phyloP scores from a whole-genome alignment of 64 coral and sea anemone genomes.

The Pocillopora damicornis region DNA sequence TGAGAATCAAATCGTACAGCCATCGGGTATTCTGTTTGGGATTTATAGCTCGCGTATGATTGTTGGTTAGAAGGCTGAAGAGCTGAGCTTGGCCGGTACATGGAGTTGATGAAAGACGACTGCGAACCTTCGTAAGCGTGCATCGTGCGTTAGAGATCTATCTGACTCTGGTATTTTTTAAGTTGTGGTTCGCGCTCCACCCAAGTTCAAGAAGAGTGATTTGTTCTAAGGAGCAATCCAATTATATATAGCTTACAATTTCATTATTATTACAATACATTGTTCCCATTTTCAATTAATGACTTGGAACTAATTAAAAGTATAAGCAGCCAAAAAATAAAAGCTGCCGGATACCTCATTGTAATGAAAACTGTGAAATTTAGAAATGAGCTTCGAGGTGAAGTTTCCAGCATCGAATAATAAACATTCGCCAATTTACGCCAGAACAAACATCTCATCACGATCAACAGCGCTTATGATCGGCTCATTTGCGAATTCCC shows the following conservation, averaged over 20 bases:
- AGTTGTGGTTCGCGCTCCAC: constrained; percentile 17
- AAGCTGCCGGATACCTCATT: constrained; percentile 65
- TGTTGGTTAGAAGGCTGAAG: constrained; percentile 66
- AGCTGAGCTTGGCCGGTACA: constrained; percentile 74
- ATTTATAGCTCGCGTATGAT: constrained; percentile 69
- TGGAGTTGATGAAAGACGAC: constrained; percentile 79
- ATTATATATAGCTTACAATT: constrained; percentile 83
- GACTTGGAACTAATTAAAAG: constrained; percentile 91
- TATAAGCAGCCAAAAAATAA: constrained; percentile 52
- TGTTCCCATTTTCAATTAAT: constrained; percentile 95
- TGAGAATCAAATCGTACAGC: constrained; percentile 84
- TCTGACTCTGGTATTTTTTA: not conserved
- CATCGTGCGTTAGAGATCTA: constrained; percentile 35
- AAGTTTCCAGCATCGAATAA: constrained; percentile 31
- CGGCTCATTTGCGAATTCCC: constrained; percentile 46
- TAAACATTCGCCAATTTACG: constrained; percentile 39
- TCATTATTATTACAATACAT: constrained; percentile 96
- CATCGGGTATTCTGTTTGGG: constrained; percentile 77
- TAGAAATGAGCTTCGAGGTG: constrained; percentile 50
- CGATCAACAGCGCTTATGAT: constrained; percentile 19
- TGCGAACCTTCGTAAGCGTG: constrained; percentile 84
- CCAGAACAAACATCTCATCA: constrained; percentile 45
- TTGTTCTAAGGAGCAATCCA: constrained; percentile 57
- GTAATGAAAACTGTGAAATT: constrained; percentile 63
- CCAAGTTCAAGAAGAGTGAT: constrained; percentile 44